Conservation (phyloP, 2,113 vertebrate genomes). For the Pleuronectes platessa region DNA sequence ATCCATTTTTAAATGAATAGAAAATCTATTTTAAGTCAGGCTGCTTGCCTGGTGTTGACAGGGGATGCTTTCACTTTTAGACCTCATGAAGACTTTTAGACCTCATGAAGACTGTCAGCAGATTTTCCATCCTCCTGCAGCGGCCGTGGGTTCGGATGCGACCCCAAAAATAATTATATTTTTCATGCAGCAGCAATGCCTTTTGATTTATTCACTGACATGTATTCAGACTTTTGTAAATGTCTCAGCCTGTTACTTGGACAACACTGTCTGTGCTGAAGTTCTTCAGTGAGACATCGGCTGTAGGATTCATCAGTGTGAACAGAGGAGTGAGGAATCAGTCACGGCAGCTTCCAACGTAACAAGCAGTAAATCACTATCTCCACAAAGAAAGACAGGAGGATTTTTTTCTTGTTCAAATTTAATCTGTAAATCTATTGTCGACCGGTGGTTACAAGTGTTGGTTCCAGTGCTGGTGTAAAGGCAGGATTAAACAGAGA, state of each 20-base stretch:
- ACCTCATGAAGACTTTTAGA: not conserved
- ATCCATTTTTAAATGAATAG: not conserved
- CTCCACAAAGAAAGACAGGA: not conserved
- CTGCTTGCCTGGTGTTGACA: not conserved
- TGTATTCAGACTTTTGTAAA: not conserved
- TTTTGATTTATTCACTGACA: not conserved
- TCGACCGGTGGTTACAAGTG: not conserved
- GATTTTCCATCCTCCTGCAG: not conserved
- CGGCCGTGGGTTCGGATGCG: not conserved
- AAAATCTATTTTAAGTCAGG: conserved; percentile 2
- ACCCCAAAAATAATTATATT: not conserved
- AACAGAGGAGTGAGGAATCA: not conserved
- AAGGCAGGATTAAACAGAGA: too few relatives aligned
- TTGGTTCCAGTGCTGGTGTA: too few relatives aligned
- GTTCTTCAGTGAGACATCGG: not conserved
- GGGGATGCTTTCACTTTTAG: not conserved
- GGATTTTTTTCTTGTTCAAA: not conserved
- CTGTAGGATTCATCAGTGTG: not conserved
- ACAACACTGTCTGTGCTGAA: not conserved
- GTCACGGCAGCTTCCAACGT: not conserved
- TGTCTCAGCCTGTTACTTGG: conserved; percentile 2
- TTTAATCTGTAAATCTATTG: not conserved
- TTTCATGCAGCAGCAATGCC: not conserved
- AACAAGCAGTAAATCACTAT: not conserved
- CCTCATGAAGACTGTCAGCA: not conserved